These are phyloP conservation scores for Brenthis ino DNA, from an alignment of 2,888 invertebrate species.

Conservation along the genomic window DNA sequence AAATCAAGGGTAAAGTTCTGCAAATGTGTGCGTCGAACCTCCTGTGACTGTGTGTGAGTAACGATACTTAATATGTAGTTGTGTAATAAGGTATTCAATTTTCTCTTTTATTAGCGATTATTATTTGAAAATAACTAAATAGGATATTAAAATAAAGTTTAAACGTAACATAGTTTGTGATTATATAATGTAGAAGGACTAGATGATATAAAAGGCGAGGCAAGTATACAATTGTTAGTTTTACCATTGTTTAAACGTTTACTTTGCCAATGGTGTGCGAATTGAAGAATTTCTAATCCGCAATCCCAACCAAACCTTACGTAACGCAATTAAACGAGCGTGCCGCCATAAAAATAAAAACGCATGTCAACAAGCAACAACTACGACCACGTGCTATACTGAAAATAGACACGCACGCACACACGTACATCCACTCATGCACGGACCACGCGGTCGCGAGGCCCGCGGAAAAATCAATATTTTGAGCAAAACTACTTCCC, in stretches of 20 bases:
- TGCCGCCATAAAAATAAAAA: constrained; percentile 76
- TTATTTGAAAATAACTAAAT: not conserved
- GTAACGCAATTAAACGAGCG: constrained; percentile 68
- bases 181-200: not conserved
- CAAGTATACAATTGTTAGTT: not conserved
- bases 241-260: not conserved
- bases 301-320: constrained; percentile 52
- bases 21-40: constrained; percentile 63
- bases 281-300: constrained; percentile 22
- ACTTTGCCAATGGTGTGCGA: constrained; percentile 11
- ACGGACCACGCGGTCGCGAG: constrained; percentile 58
- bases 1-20: constrained; percentile 79
- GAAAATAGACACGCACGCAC: constrained; percentile 73
- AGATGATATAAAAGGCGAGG: not conserved
- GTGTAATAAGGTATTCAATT: constrained; percentile 21
- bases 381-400: constrained; percentile 78
- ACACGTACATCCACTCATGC: constrained; percentile 48
- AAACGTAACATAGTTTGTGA: not conserved
- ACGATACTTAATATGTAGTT: constrained; percentile 42
- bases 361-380: constrained; percentile 79
- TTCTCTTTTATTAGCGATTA: not conserved
- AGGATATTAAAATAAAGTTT: not conserved
- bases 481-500: constrained; percentile 82
- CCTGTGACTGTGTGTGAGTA: constrained; percentile 57
- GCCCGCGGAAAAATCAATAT: constrained; percentile 81